Evolutionary conservation across 2,113 vertebrate genomes (phyloP), one percentile per base, ranked within the genome.

Genomic region (Melierax canorus): DNA sequence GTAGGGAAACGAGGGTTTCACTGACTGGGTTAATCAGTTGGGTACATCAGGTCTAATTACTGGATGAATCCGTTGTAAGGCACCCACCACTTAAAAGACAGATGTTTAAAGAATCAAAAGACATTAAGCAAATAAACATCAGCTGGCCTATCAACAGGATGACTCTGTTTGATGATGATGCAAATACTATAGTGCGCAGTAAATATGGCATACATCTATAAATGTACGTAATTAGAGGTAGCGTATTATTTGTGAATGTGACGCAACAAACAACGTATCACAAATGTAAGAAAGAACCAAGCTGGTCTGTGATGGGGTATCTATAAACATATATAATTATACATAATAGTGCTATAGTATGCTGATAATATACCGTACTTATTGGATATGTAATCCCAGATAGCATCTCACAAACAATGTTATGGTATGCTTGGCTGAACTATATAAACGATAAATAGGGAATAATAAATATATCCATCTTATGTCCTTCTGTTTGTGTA

Each of bases 61-160:
- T 21, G 85, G 53, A 92, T 95, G 90, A 95, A 90, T 63, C 63
- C 68, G 27, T 36, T 53, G 41, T 36, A 55, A 74, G 29, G 76
- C 71, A 95, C 53, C 41, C 90, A 69, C 20, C 82, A 92, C 81
- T 94, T 92, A 88, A 66, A 83, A 96, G 48, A 63, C 24, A 79
- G 85, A 83, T 66, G 78, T 78, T 83, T 94, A 88, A 88, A 58
- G 88, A 93, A 69, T 86, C 86, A 73, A 59, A 93, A 86, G 90
- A 73, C 13, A 27, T 77, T 27, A 86, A 66, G 50, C 41, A 82
- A 88, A 88, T 90, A 94, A 95, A 79, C 77, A 94, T 85, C 74
- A 93, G 67, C 75, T 83, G 86, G 72, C 50, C 81, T 63, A 83
- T 83, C 93, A 97, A 96, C 96, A 96, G 95, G 92, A 93, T 96